A percentile compares a stretch with the other conserved stretches of the same genome.
These are phyloP conservation scores for Leptocoma aspasia DNA, from an alignment of 2,113 vertebrate species.

Conservation along the genomic window DNA sequence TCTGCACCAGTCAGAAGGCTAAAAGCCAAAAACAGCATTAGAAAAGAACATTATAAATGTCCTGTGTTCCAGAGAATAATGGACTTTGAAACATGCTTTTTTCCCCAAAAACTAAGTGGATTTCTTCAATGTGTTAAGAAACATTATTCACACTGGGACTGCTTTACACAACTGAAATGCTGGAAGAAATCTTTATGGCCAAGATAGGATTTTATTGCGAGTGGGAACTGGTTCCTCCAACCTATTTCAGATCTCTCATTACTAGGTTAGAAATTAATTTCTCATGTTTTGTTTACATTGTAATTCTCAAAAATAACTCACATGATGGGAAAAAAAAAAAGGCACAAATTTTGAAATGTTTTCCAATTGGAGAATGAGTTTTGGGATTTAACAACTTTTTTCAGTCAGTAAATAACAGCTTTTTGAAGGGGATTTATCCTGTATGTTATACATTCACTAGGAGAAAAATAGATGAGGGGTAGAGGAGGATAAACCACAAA, in stretches of 20 bases:
- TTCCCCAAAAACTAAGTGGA: background rate
- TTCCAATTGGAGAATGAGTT: background rate
- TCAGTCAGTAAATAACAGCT: background rate
- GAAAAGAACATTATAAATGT: background rate
- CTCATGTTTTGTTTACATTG: background rate
- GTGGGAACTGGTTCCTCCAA: background rate
- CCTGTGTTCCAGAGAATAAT: background rate
- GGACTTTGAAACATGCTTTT: background rate
- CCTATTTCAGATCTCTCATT: background rate
- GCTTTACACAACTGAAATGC: background rate
- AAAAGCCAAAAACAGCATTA: background rate
- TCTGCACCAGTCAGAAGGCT: background rate
- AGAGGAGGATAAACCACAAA: background rate
- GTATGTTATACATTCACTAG: background rate
- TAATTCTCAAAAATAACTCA: background rate
- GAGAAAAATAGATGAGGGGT: background rate
- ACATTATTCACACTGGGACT: background rate
- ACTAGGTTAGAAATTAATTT: background rate
- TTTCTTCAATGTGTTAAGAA: background rate
- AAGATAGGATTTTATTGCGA: background rate
- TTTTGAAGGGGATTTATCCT: background rate
- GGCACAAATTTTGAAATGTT: background rate
- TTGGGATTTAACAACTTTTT: background rate
- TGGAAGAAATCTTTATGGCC: background rate
- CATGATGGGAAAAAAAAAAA: background rate